These are phyloP conservation scores for Acanthis flammea DNA, from an alignment of 2,797 vertebrate genomes.

Conservation along the genomic window DNA sequence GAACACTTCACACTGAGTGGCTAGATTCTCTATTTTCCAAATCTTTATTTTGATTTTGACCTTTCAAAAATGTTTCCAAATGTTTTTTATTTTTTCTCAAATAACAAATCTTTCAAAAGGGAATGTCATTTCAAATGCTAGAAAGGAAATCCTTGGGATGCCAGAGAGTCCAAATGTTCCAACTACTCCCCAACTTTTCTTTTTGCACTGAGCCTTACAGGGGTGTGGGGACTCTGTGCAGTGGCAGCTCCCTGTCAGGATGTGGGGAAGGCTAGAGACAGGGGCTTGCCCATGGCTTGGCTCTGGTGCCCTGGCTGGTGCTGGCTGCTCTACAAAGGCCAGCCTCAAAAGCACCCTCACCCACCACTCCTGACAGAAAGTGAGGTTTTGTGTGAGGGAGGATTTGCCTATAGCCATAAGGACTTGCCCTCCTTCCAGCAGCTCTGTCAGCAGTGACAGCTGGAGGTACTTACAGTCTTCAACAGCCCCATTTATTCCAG, in stretches of 20 bases:
- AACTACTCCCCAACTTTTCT: background rate
- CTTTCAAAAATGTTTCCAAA: constrained; percentile 55
- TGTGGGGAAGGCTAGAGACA: background rate
- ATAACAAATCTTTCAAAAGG: background rate
- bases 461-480: background rate
- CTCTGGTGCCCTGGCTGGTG: background rate
- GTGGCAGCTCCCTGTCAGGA: background rate
- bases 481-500: background rate
- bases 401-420: background rate
- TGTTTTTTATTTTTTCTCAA: constrained; percentile 21
- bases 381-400: background rate
- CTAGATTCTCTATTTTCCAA: constrained; percentile 3
- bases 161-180: background rate
- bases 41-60: constrained; percentile 51
- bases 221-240: background rate
- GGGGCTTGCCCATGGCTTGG: background rate
- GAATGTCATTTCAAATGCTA: constrained; percentile 32
- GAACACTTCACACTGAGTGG: constrained; percentile 11
- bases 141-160: background rate
- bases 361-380: background rate
- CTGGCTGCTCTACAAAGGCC: background rate
- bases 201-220: accelerated
- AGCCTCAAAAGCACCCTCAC: background rate
- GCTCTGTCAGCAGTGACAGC: background rate
- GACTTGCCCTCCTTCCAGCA: background rate